Conservation (phyloP, 53 echinoderm and acorn worm species). For the Arbacia lixula region DNA sequence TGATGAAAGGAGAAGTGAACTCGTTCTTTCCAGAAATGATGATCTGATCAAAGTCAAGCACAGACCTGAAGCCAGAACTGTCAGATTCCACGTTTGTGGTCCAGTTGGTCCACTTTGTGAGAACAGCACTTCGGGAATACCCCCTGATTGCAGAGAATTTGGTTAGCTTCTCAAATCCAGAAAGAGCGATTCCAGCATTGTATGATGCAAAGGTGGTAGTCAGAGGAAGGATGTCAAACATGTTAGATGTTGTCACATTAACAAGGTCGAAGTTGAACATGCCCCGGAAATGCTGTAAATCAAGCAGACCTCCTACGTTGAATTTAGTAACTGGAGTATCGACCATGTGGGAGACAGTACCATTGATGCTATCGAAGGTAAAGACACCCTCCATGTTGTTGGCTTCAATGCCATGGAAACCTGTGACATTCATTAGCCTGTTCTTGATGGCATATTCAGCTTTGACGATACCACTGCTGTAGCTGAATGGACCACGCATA, state of each 20-base stretch:
- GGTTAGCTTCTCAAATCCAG: slow-evolving; percentile 43
- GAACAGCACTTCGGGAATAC: slow-evolving; percentile 25
- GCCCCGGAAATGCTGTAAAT: slow-evolving; percentile 33
- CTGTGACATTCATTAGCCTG: slow-evolving; percentile 72
- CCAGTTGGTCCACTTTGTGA: slow-evolving; percentile 52
- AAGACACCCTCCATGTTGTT: slow-evolving; percentile 70
- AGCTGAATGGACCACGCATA: slow-evolving; percentile 33
- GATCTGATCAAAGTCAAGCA: slow-evolving; percentile 37
- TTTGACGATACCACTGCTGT: slow-evolving; percentile 22
- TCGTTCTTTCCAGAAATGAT: slow-evolving; percentile 23
- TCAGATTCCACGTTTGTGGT: slow-evolving; percentile 31
- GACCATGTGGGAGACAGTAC: slow-evolving; percentile 9
- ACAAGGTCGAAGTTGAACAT: slow-evolving; percentile 50
- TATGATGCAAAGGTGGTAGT: slow-evolving; percentile 33
- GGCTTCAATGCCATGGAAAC: slow-evolving; percentile 57
- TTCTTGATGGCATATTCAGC: slow-evolving; percentile 32
- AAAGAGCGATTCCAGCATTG: slow-evolving; percentile 16
- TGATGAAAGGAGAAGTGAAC: slow-evolving; percentile 22
- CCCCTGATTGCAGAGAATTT: slow-evolving; percentile 23
- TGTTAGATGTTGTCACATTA: slow-evolving; percentile 33
- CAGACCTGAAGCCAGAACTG: slow-evolving; percentile 18
- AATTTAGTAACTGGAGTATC: slow-evolving; percentile 17
- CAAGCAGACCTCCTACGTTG: slow-evolving; percentile 47
- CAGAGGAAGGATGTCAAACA: slow-evolving; percentile 26
- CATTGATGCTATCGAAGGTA: slow-evolving; percentile 64